Conservation (phyloP, 2,888 invertebrate species). For the Heliconius hortense region DNA sequence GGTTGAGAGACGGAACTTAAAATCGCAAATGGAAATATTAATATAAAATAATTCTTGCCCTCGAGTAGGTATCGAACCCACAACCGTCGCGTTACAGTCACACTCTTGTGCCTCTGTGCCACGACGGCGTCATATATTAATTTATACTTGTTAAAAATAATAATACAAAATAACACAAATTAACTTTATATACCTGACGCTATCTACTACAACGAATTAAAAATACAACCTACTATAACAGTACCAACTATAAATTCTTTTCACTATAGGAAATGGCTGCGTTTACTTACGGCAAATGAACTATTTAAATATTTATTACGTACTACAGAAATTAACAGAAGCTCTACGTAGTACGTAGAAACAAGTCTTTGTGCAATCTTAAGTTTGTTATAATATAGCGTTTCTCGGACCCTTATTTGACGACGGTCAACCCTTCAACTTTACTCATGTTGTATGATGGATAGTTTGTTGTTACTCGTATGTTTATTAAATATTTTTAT, state of each 20-base stretch:
- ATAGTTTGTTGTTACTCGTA: constrained; percentile 3
- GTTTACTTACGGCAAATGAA: constrained; percentile 16
- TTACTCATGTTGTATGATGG: constrained; percentile 19
- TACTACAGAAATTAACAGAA: constrained; percentile 21
- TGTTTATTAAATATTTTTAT: constrained; percentile 15
- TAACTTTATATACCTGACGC: neutral
- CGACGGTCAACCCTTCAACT: constrained; percentile 20
- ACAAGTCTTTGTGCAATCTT: constrained; percentile 20
- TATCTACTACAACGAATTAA: neutral
- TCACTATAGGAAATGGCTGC: neutral
- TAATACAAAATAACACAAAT: neutral
- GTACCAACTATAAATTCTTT: neutral
- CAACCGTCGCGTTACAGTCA: too few relatives aligned
- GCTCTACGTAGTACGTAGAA: neutral
- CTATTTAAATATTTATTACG: constrained; percentile 21
- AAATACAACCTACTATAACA: neutral
- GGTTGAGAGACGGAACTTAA: too few relatives aligned
- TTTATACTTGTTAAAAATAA: neutral
- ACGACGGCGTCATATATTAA: too few relatives aligned
- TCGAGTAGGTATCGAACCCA: too few relatives aligned
- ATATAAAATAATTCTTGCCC: too few relatives aligned
- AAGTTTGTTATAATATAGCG: constrained; percentile 14
- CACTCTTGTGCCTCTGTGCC: too few relatives aligned
- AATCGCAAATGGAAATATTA: too few relatives aligned
- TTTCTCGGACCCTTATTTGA: constrained; percentile 21